A percentile compares a stretch with the other conserved stretches of the same genome.
Evolutionary conservation across 30 jellyfish, hydroid and myxozoan species (phyloP).

Genomic region (Aurelia sp.): DNA sequence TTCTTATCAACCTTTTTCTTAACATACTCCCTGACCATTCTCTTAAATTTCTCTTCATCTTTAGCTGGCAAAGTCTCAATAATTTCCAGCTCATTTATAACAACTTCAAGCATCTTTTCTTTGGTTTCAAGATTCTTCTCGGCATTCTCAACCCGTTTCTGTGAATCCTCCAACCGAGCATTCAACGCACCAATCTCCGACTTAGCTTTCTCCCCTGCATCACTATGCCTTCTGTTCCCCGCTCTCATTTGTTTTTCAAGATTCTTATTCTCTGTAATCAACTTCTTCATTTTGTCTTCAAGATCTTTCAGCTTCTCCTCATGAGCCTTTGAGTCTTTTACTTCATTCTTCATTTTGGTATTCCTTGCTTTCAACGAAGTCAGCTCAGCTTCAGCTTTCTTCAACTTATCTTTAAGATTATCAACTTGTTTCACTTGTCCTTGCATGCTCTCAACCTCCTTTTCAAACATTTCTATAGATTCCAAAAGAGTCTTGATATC

Average conservation of each 20-base stretch:
- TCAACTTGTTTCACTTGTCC: constrained; percentile 58
- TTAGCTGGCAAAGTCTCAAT: background rate
- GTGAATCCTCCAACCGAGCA: constrained; percentile 22
- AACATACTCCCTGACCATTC: constrained; percentile 12
- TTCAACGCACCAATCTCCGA: constrained; percentile 9
- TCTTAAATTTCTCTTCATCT: constrained; percentile 21
- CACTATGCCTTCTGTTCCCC: constrained; percentile 10
- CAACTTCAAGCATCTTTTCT: constrained; percentile 11
- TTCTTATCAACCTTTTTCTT: constrained; percentile 1
- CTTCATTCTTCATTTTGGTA: constrained; percentile 31
- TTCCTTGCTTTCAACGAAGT: constrained; percentile 22
- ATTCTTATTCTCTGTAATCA: constrained; percentile 50
- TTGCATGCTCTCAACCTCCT: constrained; percentile 73
- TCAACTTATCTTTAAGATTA: constrained; percentile 52
- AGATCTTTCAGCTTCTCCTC: constrained; percentile 46
- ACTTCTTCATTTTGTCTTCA: constrained; percentile 35
- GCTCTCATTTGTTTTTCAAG: constrained; percentile 43
- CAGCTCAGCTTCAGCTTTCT: constrained; percentile 48
- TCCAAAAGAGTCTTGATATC: constrained; percentile 58
- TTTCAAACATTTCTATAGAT: constrained; percentile 71
- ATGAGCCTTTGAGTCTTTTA: constrained; percentile 37
- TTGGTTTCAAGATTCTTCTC: constrained; percentile 33
- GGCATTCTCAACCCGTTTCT: constrained; percentile 22
- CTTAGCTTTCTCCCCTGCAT: constrained; percentile 26
- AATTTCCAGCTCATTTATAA: constrained; percentile 20